Evolutionary conservation across 2,888 invertebrate species (phyloP), one percentile per base, ranked within the genome.

Genomic region (Zygogramma bicolorata): DNA sequence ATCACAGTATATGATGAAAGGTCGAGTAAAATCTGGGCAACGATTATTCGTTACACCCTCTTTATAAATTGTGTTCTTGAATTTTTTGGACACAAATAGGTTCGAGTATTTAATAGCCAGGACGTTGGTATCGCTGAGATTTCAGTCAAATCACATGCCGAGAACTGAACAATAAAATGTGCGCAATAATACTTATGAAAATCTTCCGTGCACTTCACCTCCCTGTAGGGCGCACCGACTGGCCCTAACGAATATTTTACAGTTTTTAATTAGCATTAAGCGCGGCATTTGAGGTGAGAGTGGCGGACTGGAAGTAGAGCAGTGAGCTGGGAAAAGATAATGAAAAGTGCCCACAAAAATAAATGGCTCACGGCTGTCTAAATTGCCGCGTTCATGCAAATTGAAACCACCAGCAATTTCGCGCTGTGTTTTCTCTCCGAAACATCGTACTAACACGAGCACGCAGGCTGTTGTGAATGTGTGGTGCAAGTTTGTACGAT

Each of bases 271-370:
- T 25, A 53, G 53, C 53, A 53, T 53, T 46, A 46, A 46, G 46
- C 46, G 22, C 46, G 20, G 46, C 46, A 46, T 46, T 53, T 27
- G 53, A 53, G 53, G 53, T 53, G 53, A 53, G 27, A 27, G 27
- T 27, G 53, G 25, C 53, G 27, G 25, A 8, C 27, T 53, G 53
- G 53, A 53, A 53, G 53, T 53, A 53, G 53, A 53, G 27, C 25
- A 53, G 6, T 8, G 53, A 27, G 53, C 53, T 53, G 53, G 53
- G 53, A 25, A 27, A 53, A 53, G 53, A 53, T 53, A 53, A 53
- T 53, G 53, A 53, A 53, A 53, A 53, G 53, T 53, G 25, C 53
- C 53, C 53, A 53, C 53, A 53, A 53, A 53, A 53, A 53, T 53
- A 53, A 53, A 53, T 53, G 53, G 53, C 53, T 53, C 27, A 53